A percentile compares a stretch with the other conserved stretches of the same genome.
phyloP scores from a whole-genome alignment of 2,797 vertebrate species.

The Naso thynnoides region DNA sequence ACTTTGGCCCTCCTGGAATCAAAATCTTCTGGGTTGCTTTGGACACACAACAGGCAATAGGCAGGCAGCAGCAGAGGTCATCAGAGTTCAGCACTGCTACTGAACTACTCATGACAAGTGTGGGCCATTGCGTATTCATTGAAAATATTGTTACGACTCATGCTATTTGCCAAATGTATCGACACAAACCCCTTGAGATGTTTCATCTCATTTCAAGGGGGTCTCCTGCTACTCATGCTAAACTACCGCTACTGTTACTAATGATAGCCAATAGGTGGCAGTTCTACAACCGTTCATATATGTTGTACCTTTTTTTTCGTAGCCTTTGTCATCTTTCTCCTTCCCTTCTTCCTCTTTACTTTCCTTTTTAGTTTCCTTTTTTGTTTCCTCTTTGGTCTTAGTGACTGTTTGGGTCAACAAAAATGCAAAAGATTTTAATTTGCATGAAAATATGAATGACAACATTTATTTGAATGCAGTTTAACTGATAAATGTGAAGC shows the following conservation, averaged over 20 bases:
- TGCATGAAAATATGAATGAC: not conserved
- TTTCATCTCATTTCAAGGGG: not conserved
- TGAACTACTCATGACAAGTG: not conserved
- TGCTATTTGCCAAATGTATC: not conserved
- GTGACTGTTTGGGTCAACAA: slow-evolving; percentile 42
- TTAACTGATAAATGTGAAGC: not conserved
- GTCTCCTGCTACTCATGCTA: not conserved
- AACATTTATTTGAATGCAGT: not conserved
- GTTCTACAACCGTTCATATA: not conserved
- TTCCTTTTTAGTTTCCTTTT: slow-evolving; percentile 36
- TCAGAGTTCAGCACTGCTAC: not conserved
- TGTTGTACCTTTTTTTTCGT: slow-evolving; percentile 77
- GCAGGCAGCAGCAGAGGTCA: not conserved
- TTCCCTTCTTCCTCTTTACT: slow-evolving; percentile 42
- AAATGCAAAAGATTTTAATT: slow-evolving; percentile 1
- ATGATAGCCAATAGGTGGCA: not conserved
- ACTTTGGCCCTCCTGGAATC: slow-evolving; percentile 80
- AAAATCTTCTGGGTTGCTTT: slow-evolving; percentile 81
- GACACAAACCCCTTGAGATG: not conserved
- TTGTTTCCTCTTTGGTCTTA: slow-evolving; percentile 40
- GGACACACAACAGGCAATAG: slow-evolving; percentile 58
- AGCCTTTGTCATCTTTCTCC: slow-evolving; percentile 67
- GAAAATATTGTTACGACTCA: not conserved
- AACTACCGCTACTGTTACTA: not conserved
- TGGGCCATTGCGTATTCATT: not conserved